phyloP scores from a whole-genome alignment of 1,140 invertebrate species.

The Lineus longissimus region DNA sequence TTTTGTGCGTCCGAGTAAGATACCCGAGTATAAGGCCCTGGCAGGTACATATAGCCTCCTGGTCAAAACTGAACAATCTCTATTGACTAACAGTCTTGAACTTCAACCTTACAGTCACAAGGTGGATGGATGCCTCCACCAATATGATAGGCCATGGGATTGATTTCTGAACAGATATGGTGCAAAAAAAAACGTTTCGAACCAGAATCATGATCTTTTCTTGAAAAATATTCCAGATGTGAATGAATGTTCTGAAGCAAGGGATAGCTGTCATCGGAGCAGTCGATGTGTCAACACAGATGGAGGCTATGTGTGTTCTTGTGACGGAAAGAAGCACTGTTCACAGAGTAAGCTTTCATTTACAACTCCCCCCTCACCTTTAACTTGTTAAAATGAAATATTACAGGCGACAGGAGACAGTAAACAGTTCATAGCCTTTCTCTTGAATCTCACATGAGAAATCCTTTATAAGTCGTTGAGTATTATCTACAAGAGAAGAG shows the following conservation, averaged over 20 bases:
- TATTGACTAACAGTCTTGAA: too few relatives aligned
- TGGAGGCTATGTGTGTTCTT: constrained; percentile 39
- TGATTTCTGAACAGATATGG: too few relatives aligned
- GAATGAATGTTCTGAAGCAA: constrained; percentile 76
- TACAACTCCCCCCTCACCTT: background rate
- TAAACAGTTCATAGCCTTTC: background rate
- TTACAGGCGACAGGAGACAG: background rate
- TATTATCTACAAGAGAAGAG: background rate
- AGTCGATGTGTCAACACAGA: constrained; percentile 39
- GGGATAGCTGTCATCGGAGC: constrained; percentile 54
- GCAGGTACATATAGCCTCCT: too few relatives aligned
- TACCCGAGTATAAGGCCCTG: too few relatives aligned
- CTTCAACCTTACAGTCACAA: too few relatives aligned
- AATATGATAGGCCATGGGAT: too few relatives aligned
- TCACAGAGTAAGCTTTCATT: constrained; percentile 54
- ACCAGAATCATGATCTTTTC: background rate
- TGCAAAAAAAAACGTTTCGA: too few relatives aligned
- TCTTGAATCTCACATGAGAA: constrained; percentile 15
- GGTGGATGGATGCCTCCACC: too few relatives aligned
- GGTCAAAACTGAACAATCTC: too few relatives aligned
- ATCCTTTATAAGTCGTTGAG: constrained; percentile 17
- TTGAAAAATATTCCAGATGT: constrained; percentile 65
- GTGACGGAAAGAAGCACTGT: constrained; percentile 50
- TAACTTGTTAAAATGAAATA: background rate
- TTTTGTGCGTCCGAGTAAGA: too few relatives aligned